Percentiles rank a stretch among this genome's conserved stretches.
Evolutionary conservation across 1,140 invertebrate species (phyloP).

Genomic region (Pygmarrhopalites habei): DNA sequence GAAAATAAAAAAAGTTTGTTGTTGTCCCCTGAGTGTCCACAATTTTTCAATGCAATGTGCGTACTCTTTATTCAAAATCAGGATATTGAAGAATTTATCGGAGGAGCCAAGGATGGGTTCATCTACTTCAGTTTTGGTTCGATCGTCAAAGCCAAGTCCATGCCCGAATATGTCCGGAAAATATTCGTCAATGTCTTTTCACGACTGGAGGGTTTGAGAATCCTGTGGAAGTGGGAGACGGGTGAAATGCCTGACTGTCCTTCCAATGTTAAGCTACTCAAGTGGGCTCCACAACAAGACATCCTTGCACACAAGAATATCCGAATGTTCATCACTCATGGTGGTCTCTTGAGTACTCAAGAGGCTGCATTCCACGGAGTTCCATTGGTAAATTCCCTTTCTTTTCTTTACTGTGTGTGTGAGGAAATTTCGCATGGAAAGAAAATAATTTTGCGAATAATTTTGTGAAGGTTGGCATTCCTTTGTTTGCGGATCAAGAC

Average conservation of each 20-base stretch:
- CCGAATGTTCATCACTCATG: slow-evolving; percentile 18
- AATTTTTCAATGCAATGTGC: no score
- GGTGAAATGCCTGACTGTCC: slow-evolving; percentile 53
- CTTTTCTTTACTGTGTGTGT: no score
- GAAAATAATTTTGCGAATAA: no score
- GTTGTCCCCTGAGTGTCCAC: no score
- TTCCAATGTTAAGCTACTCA: slow-evolving; percentile 53
- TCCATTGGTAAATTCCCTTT: no score
- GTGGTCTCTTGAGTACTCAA: slow-evolving; percentile 15
- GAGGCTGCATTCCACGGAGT: slow-evolving; percentile 17
- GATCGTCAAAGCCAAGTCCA: neutral
- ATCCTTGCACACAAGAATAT: slow-evolving; percentile 13
- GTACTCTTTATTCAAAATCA: no score
- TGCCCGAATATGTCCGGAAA: slow-evolving; percentile 15
- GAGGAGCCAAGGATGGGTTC: slow-evolving; percentile 51
- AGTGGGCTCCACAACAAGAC: slow-evolving; percentile 62
- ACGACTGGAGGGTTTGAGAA: slow-evolving; percentile 51
- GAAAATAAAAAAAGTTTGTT: no score
- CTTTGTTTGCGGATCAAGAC: no score
- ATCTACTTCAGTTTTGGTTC: no score
- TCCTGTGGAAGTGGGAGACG: slow-evolving; percentile 71
- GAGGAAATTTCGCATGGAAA: no score
- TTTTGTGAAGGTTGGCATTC: no score
- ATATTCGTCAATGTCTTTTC: slow-evolving; percentile 25
- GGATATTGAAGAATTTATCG: slow-evolving; percentile 35